phyloP scores from a whole-genome alignment of 1,140 invertebrate genomes.

The Dendrolimus kikuchii region DNA sequence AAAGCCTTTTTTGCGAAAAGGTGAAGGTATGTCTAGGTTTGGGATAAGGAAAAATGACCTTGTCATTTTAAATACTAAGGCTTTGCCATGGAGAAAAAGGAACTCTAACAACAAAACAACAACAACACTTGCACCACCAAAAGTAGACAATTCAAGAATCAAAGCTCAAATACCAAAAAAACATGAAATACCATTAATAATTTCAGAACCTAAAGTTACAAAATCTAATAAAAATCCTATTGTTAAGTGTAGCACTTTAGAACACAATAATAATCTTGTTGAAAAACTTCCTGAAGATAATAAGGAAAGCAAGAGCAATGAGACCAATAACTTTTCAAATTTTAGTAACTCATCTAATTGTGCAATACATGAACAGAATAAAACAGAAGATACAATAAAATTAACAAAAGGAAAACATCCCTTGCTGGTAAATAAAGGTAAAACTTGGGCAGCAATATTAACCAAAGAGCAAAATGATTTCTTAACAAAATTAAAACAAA shows the following conservation, averaged over 20 bases:
- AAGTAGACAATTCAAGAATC: slow-evolving; percentile 1
- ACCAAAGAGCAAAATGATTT: slow-evolving; percentile 65
- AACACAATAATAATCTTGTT: background rate
- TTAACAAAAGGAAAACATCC: slow-evolving; percentile 29
- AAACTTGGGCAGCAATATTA: slow-evolving; percentile 57
- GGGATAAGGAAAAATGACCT: slow-evolving; percentile 47
- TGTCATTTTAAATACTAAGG: slow-evolving; percentile 53
- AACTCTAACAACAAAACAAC: slow-evolving; percentile 14
- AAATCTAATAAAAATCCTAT: no score
- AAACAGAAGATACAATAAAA: slow-evolving; percentile 2
- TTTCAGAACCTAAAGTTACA: slow-evolving; percentile 12
- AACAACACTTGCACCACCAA: slow-evolving; percentile 9
- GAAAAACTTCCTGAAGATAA: background rate
- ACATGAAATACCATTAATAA: slow-evolving; percentile 15
- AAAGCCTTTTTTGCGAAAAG: slow-evolving; percentile 46
- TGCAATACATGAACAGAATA: background rate
- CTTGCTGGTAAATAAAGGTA: slow-evolving; percentile 25
- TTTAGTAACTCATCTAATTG: background rate
- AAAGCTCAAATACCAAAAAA: slow-evolving; percentile 9
- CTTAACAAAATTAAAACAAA: slow-evolving; percentile 55
- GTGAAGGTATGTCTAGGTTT: slow-evolving; percentile 55
- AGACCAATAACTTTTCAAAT: background rate
- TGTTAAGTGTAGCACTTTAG: background rate
- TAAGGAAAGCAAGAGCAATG: no score
- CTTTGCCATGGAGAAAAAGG: slow-evolving; percentile 52